Evolutionary conservation across 2,888 invertebrate species (phyloP).

Genomic region (Eristalis pertinax): DNA sequence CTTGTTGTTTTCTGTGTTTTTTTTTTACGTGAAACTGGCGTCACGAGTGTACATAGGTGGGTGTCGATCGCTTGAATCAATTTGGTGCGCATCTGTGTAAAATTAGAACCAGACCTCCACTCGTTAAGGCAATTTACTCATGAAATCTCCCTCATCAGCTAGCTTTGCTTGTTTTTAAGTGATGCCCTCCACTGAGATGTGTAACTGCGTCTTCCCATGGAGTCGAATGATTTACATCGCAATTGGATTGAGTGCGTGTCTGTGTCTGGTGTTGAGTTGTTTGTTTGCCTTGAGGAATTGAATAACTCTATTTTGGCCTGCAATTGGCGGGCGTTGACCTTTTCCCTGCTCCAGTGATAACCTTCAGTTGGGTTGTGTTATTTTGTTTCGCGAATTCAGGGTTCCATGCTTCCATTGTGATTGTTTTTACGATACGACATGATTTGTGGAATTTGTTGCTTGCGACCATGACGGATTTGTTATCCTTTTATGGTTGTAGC

Average conservation of each 20-base stretch:
- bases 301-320: not conserved
- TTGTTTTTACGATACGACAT: not conserved
- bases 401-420: not conserved
- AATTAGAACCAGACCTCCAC: not conserved
- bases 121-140: no score
- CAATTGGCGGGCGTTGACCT: not conserved
- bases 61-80: not conserved
- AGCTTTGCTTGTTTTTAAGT: not conserved
- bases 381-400: not conserved
- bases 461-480: not conserved
- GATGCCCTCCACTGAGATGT: not conserved
- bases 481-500: not conserved
- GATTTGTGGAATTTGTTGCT: not conserved
- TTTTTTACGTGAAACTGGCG: not conserved
- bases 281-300: not conserved
- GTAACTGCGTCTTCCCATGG: not conserved
- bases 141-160: not conserved
- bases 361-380: not conserved
- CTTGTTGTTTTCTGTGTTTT: not conserved
- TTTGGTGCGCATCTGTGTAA: not conserved
- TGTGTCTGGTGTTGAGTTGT: no score
- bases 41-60: not conserved
- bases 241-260: not conserved
- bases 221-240: not conserved
- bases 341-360: not conserved